A percentile compares a stretch with the other conserved stretches of the same genome.
Evolutionary conservation across 2,888 invertebrate species (phyloP).

Genomic region (Tenthredo distinguenda): DNA sequence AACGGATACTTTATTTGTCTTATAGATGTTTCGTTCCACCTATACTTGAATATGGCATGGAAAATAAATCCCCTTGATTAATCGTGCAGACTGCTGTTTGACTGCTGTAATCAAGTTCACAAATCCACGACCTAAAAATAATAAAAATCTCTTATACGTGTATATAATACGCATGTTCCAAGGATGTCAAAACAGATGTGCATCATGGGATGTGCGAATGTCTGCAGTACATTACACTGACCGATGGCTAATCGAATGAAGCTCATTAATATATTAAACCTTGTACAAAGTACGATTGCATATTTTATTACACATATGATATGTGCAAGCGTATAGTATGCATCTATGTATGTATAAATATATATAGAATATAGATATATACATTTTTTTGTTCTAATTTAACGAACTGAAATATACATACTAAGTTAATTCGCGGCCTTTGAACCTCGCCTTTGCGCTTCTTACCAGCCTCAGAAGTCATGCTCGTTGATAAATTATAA

Average conservation of each 20-base stretch:
- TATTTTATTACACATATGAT: constrained; percentile 19
- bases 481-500: constrained; percentile 34
- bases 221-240: not conserved
- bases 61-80: not conserved
- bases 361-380: not conserved
- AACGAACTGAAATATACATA: not conserved
- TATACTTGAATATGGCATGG: not conserved
- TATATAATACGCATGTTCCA: too few relatives aligned
- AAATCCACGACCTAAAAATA: not conserved
- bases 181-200: not conserved
- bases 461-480: constrained; percentile 8
- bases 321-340: not conserved
- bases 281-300: not conserved
- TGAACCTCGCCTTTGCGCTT: constrained; percentile 21
- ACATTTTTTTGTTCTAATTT: not conserved
- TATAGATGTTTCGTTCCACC: not conserved
- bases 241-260: not conserved
- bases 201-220: not conserved
- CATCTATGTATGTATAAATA: not conserved
- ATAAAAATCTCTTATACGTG: not conserved
- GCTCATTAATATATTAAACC: not conserved
- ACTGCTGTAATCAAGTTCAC: not conserved
- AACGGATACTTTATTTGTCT: not conserved
- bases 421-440: constrained; percentile 21
- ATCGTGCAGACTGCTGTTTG: not conserved